Percentiles rank a stretch among this genome's conserved stretches.
These are phyloP conservation scores for Thymelicus acteon DNA, from an alignment of 2,888 invertebrate genomes.

Conservation along the genomic window DNA sequence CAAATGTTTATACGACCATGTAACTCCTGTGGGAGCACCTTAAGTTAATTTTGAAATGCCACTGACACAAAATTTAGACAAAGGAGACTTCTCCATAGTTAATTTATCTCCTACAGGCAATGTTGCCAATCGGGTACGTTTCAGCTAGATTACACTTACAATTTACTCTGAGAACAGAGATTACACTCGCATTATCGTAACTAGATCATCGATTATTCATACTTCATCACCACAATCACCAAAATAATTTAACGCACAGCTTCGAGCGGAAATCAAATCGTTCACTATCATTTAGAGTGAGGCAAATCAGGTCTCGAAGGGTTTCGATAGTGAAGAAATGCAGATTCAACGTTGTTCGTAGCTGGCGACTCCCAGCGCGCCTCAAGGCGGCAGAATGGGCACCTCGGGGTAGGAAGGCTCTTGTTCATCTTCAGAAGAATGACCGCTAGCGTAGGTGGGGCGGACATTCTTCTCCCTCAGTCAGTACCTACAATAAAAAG, in stretches of 20 bases:
- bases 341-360: constrained; percentile 16
- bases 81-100: too few relatives aligned
- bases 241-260: neutral
- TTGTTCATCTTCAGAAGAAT: constrained; percentile 76
- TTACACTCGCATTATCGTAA: neutral
- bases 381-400: constrained; percentile 60
- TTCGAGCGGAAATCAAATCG: neutral
- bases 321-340: constrained; percentile 11
- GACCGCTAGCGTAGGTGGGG: constrained; percentile 65
- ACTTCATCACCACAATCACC: neutral
- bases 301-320: too few relatives aligned
- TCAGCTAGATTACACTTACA: neutral
- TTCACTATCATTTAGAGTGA: neutral
- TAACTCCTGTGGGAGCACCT: neutral
- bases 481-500: constrained; percentile 69
- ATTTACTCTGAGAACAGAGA: neutral
- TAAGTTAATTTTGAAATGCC: neutral
- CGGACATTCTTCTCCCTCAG: constrained; percentile 78
- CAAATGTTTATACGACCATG: neutral
- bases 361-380: constrained; percentile 9
- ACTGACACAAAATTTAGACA: neutral
- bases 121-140: neutral
- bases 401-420: constrained; percentile 67
- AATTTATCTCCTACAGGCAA: neutral
- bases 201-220: constrained; percentile 1